Conservation (phyloP, 2,797 vertebrate species). For the Neostethus bicornis region DNA sequence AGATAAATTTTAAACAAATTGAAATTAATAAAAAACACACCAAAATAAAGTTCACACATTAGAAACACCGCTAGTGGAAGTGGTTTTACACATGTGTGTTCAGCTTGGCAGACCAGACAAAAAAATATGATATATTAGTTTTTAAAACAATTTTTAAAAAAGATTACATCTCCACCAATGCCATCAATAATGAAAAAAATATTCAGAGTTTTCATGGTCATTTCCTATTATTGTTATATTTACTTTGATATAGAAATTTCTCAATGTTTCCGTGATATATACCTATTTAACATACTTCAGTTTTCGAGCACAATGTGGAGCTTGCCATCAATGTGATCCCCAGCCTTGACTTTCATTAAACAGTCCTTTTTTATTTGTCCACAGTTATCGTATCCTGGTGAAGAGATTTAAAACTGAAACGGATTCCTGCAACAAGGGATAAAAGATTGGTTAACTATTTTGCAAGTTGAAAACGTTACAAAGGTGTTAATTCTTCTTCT, state of each 20-base stretch:
- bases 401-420: conserved; percentile 92
- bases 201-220: neutral
- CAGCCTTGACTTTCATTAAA: neutral
- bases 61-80: conserved; percentile 35
- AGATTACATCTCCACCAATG: conserved; percentile 36
- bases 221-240: conserved; percentile 17
- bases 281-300: too few species aligned
- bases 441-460: conserved; percentile 64
- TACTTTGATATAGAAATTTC: neutral
- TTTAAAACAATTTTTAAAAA: conserved; percentile 15
- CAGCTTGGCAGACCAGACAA: conserved; percentile 44
- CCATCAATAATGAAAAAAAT: conserved; percentile 17
- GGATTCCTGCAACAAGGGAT: conserved; percentile 82
- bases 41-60: conserved; percentile 5
- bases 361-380: conserved; percentile 2
- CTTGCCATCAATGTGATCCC: neutral
- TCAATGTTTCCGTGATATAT: too few species aligned
- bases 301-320: conserved; percentile 43
- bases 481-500: neutral
- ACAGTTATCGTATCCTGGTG: conserved; percentile 86
- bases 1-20: conserved; percentile 28
- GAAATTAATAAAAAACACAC: neutral
- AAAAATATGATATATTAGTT: conserved; percentile 31
- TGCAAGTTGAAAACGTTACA: conserved; percentile 82
- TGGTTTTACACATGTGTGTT: conserved; percentile 24